Conservation (phyloP, 2,113 vertebrate genomes). For the Podilymbus podiceps region DNA sequence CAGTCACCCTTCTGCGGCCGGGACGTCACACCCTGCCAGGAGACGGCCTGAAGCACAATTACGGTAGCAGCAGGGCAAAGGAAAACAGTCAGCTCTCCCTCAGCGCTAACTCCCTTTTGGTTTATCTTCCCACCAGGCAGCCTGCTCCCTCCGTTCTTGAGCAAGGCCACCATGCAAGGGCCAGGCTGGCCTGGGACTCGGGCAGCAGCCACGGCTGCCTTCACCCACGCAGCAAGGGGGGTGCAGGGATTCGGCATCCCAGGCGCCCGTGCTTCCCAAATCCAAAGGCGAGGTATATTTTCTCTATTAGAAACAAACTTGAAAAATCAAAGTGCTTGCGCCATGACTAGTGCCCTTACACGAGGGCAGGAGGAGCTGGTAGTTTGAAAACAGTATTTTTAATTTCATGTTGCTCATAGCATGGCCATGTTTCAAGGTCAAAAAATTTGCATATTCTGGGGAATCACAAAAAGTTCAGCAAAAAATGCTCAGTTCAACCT, state of each 20-base stretch:
- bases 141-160: slow-evolving; percentile 7
- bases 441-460: background rate
- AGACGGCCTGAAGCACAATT: background rate
- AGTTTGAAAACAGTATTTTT: background rate
- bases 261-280: background rate
- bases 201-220: background rate
- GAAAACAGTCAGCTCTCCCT: background rate
- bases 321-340: background rate
- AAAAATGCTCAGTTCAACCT: background rate
- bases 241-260: background rate
- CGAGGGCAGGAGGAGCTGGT: background rate
- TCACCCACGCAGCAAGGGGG: background rate
- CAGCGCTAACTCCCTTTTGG: background rate
- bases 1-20: background rate
- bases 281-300: background rate
- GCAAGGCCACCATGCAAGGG: background rate
- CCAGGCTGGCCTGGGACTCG: slow-evolving; percentile 29
- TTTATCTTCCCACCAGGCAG: slow-evolving; percentile 5
- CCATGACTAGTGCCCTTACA: background rate
- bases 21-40: background rate
- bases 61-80: background rate
- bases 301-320: background rate
- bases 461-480: background rate
- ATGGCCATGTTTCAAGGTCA: background rate
- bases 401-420: background rate